phyloP scores from a whole-genome alignment of 2,797 vertebrate species.

The Carcharodon carcharias region DNA sequence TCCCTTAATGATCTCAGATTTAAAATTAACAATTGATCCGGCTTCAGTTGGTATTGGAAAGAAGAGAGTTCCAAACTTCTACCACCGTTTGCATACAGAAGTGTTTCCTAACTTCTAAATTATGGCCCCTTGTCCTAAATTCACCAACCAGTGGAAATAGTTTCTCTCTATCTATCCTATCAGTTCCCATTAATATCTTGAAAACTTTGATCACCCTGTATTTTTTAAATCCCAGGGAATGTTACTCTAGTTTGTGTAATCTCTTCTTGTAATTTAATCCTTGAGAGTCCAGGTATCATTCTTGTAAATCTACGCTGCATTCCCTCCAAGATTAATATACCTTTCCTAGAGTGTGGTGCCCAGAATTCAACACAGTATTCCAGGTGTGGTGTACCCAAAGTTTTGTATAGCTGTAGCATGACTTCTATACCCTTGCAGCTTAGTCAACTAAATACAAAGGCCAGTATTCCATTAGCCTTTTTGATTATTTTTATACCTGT shows the following conservation, averaged over 20 bases:
- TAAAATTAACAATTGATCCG: too few relatives aligned
- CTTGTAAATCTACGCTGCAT: not conserved
- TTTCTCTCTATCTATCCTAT: not conserved
- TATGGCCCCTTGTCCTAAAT: too few relatives aligned
- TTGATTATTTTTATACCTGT: too few relatives aligned
- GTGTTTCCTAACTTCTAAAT: not conserved
- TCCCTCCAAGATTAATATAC: not conserved
- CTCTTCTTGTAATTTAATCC: not conserved
- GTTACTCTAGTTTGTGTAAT: not conserved
- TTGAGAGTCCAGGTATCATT: not conserved
- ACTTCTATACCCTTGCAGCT: too few relatives aligned
- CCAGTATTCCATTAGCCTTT: too few relatives aligned
- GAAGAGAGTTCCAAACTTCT: not conserved
- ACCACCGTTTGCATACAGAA: not conserved
- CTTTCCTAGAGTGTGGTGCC: not conserved
- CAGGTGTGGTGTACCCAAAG: not conserved
- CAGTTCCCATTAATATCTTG: not conserved
- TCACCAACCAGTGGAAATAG: not conserved
- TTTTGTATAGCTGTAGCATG: too few relatives aligned
- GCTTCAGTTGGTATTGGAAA: too few relatives aligned
- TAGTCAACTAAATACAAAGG: too few relatives aligned
- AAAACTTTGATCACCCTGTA: not conserved
- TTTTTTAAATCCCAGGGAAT: not conserved
- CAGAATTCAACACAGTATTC: not conserved
- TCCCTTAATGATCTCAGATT: too few relatives aligned